Conservation (phyloP, 1,140 invertebrate genomes). For the Bombus balteatus region DNA sequence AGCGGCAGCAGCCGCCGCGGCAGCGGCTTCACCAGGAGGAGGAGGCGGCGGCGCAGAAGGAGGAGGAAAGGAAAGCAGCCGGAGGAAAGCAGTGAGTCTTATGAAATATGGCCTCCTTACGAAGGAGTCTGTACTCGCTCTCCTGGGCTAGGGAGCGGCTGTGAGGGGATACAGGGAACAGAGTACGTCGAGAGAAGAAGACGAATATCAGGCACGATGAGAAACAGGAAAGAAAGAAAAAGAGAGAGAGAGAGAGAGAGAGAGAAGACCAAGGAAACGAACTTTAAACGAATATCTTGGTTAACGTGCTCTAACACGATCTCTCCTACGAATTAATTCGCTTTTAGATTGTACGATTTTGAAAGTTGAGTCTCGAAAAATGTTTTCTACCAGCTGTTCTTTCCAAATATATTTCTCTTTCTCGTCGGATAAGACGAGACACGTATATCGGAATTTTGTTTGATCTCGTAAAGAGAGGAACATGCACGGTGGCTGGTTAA, state of each 20-base stretch:
- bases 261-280: slow-evolving; percentile 36
- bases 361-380: background rate
- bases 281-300: slow-evolving; percentile 32
- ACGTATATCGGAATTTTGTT: background rate
- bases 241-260: slow-evolving; percentile 14
- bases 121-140: slow-evolving; percentile 71
- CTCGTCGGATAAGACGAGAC: background rate
- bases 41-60: slow-evolving; percentile 48
- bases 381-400: background rate
- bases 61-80: slow-evolving; percentile 75
- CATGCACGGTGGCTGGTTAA: background rate
- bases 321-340: background rate
- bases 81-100: slow-evolving; percentile 73
- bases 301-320: background rate
- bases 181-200: slow-evolving; percentile 30
- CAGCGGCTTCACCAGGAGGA: background rate
- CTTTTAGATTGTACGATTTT: background rate
- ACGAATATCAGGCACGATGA: slow-evolving; percentile 11
- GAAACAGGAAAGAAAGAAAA: slow-evolving; percentile 13
- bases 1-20: slow-evolving; percentile 1
- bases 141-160: slow-evolving; percentile 51
- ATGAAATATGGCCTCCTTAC: slow-evolving; percentile 82
- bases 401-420: background rate
- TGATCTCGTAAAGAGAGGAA: background rate
- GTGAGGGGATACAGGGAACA: slow-evolving; percentile 24